Conservation (phyloP, 2,113 vertebrate species). For the Heptranchias perlo region DNA sequence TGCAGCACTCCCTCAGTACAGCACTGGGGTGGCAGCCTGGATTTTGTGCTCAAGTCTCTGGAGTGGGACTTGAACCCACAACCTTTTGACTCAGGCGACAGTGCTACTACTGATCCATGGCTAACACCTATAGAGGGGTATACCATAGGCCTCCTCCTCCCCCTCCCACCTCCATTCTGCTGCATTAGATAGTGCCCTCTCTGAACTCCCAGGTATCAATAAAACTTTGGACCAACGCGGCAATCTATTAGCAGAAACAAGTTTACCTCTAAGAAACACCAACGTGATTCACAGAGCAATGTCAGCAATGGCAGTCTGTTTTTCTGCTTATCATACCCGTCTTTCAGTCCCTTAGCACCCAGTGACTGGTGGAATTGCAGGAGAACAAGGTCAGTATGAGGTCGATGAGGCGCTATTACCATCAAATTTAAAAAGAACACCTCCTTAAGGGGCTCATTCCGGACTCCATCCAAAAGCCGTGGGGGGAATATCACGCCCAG, state of each 20-base stretch:
- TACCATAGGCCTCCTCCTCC: background rate
- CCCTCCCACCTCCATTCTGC: background rate
- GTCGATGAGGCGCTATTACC: background rate
- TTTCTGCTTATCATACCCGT: too few relatives aligned
- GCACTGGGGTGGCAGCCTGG: too few relatives aligned
- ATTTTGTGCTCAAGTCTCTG: too few relatives aligned
- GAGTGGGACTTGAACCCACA: background rate
- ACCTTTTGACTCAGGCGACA: background rate
- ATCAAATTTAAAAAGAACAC: background rate
- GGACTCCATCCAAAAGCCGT: background rate
- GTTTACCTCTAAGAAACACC: too few relatives aligned
- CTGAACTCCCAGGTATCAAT: background rate
- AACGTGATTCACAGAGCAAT: too few relatives aligned
- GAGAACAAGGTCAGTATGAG: too few relatives aligned
- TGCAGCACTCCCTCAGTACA: background rate
- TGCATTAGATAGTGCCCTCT: background rate
- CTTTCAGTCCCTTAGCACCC: too few relatives aligned
- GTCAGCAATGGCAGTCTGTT: too few relatives aligned
- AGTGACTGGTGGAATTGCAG: too few relatives aligned
- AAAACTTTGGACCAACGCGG: background rate
- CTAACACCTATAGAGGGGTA: background rate
- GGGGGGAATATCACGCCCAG: background rate
- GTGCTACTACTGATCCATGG: background rate
- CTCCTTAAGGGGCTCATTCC: background rate
- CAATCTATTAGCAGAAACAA: background rate